Evolutionary conservation across 2,888 invertebrate species (phyloP), one percentile per base, ranked within the genome.

Genomic region (Parnassius apollo): DNA sequence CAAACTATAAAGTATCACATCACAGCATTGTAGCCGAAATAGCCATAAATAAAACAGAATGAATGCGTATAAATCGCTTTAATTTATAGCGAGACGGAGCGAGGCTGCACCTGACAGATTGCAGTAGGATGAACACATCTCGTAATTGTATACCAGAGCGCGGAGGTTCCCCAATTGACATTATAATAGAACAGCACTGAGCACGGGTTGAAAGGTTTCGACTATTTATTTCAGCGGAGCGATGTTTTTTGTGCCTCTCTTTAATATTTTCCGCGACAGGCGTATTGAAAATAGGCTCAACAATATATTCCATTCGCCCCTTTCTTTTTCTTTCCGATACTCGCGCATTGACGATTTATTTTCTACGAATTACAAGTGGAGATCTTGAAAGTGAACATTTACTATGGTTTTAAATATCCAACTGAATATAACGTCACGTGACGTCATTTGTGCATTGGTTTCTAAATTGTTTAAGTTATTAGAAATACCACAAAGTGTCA

Each of bases 111-210:
- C 77, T 80, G 90, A 91, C 90, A 86, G 88, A 91, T 89, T 88
- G 87, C 73, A 69, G 76, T 69, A 68, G 80, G 79, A 88, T 89
- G 87, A 88, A 88, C 88, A 88, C 87, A 83, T 90, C 86, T 83
- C 81, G 88, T 89, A 88, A 87, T 84, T 79, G 84, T 85, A 87
- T 83, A 86, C 84, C 70, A 67, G 73, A 70, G 73, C 75, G 66
- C 68, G 84, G 83, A 73, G 86, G 84, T 85, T 57, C 81, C 76
- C 74, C 70, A 83, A 85, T 86, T 88, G 88, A 90, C 89, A 78
- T 76, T 86, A 88, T 89, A 90, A 89, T 90, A 87, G 85, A 53
- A 57, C 57, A 76, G 72, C 69, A 65, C 66, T 60, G 67, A 63
- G 66, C 64, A 65, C 64, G 62, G 61, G 70, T 66, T 66, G 67